Evolutionary conservation across 2,113 vertebrate genomes (phyloP), one percentile per base, ranked within the genome.

Genomic region (Mixornis gularis): DNA sequence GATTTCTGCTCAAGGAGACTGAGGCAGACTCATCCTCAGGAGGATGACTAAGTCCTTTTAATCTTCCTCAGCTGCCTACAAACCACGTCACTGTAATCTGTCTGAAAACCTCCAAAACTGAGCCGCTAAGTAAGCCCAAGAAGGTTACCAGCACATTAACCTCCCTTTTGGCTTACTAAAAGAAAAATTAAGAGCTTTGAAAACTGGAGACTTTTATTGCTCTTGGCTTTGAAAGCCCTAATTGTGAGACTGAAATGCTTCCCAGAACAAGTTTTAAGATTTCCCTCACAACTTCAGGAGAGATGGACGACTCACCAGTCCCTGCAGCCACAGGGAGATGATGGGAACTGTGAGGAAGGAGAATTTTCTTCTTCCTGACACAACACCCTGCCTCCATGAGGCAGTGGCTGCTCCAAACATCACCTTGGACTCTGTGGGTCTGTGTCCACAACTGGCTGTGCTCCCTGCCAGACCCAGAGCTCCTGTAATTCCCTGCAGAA

Each of bases 1-100:
- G 76, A 89, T 79, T 70, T 62, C 71, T 72, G 41, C 85, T 36
- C 53, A 32, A 56, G 53, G 90, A 87, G 66, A 55, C 36, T 6
- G 30, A 6, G 58, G 34, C 74, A 85, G 43, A 44, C 73, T 81
- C 81, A 79, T 16, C 69, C 65, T 32, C 36, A 21, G 66, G 0
- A 59, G 56, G 66, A 87, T 77, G 85, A 96, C 46, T 95, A 89
- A 95, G 1, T 81, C 65, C 65, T 71, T 87, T 79, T 62, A 82
- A 92, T 79, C 79, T 34, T 64, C 40, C 82, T 79, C 29, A 60
- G 94, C 70, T 94, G 65, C 81, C 92, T 85, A 77, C 88, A 94
- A 64, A 53, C 38, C 71, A 68, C 2, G 15, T 72, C 74, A 79
- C 15, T 34, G 34, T 29, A 63, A 92, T 79, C 87, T 34, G 22